Percentiles rank a stretch among this genome's conserved stretches.
Conservation (phyloP, 2,113 vertebrate genomes). For the Eptatretus burgeri region DNA sequence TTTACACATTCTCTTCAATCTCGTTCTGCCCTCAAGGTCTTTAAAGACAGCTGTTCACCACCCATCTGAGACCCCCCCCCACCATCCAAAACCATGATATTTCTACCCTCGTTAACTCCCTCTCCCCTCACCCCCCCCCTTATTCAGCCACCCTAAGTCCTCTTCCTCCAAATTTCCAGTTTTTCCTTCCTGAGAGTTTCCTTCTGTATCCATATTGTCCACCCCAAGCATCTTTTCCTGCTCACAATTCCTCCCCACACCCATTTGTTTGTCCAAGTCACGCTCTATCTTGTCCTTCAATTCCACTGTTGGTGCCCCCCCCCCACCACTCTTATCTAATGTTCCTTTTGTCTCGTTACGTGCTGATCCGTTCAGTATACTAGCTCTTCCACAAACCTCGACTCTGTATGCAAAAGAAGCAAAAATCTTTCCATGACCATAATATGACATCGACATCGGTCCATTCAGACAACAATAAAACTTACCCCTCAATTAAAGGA, state of each 20-base stretch:
- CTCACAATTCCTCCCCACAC: neutral
- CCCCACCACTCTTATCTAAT: too few species aligned
- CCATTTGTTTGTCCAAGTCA: neutral
- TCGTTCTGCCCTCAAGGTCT: neutral
- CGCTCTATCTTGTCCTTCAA: neutral
- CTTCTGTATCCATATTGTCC: neutral
- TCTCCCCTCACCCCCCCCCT: neutral
- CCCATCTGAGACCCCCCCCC: neutral
- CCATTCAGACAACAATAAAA: too few species aligned
- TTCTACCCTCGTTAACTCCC: neutral
- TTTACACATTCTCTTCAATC: neutral
- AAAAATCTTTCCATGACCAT: too few species aligned
- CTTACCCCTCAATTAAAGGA: too few species aligned
- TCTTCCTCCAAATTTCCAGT: neutral
- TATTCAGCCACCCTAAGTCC: neutral
- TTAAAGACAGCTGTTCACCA: neutral
- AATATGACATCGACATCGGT: too few species aligned
- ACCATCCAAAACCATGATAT: neutral
- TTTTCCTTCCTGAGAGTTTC: neutral
- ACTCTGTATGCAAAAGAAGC: too few species aligned
- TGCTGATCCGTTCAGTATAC: too few species aligned
- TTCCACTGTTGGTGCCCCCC: neutral
- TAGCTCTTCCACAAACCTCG: too few species aligned
- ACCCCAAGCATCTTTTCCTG: neutral
- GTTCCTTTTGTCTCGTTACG: too few species aligned